These are phyloP conservation scores for Cosmia pyralina DNA, from an alignment of 2,888 invertebrate genomes.

Conservation along the genomic window DNA sequence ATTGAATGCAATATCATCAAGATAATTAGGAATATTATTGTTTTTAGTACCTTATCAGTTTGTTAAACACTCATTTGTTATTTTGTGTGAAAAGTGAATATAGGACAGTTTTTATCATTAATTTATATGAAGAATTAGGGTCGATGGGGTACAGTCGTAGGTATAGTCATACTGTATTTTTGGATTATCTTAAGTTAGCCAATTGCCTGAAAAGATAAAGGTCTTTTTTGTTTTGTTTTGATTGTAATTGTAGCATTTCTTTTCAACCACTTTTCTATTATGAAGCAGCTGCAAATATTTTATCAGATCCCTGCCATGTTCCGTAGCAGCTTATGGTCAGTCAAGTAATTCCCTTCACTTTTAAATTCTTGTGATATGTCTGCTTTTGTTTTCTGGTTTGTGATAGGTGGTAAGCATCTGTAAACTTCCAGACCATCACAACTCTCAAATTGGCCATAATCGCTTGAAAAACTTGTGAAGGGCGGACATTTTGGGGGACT, in stretches of 20 bases:
- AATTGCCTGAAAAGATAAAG: neutral
- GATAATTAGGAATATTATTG: conserved; percentile 42
- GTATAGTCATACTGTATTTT: neutral
- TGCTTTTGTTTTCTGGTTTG: too few relatives aligned
- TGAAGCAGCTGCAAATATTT: neutral
- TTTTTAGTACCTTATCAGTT: conserved; percentile 52
- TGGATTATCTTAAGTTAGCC: neutral
- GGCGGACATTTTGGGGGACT: neutral
- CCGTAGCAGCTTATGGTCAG: neutral
- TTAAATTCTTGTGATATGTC: neutral
- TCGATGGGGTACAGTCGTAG: neutral
- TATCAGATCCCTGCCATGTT: neutral
- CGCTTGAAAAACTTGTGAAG: neutral
- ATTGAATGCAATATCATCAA: conserved; percentile 36
- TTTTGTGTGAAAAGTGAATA: conserved; percentile 26
- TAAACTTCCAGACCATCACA: neutral
- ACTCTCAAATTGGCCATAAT: neutral
- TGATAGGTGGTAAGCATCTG: too few relatives aligned
- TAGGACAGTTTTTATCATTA: conserved; percentile 36
- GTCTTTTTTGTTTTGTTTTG: neutral
- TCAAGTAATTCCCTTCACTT: neutral
- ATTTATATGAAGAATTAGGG: conserved; percentile 22
- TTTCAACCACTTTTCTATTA: neutral
- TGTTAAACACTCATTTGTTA: conserved; percentile 23
- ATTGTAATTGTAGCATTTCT: neutral